Base-by-base conservation (phyloP, 2,797 vertebrate species). In the Hippoglossus hippoglossus region DNA sequence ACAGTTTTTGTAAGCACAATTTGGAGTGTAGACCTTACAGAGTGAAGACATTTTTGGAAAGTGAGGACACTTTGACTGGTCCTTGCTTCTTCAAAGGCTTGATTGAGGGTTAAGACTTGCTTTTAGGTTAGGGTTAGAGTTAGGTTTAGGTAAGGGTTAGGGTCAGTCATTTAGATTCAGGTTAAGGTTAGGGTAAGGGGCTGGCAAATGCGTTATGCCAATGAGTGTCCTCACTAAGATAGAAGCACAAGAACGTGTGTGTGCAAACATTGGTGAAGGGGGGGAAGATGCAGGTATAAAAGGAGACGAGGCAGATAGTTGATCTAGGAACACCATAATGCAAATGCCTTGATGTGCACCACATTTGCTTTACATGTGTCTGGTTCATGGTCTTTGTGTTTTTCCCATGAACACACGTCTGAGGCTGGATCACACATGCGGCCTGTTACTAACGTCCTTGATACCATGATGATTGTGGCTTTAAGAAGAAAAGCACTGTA, bases 191-290 rank as follows among this genome's bases (percentile, higher is more conserved):
- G 7, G 31, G 31, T 34, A 34, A 34, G 31, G 31, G 31, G 8
- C 31, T 34, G 31, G 31, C 9, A 34, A 34, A 34, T 9, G 31
- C 31, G 10, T 9, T 34, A 34, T 34, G 31, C 31, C 2, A 34
- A 34, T 34, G 31, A 34, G 8, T 2, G 2, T 34, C 8, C 31
- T 34, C 31, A 34, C 31, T 34, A 34, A 34, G 31, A 34, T 34
- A 34, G 31, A 10, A 34, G 31, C 9, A 34, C 90, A 4, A 55
- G 91, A 87, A 92, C 84, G 47, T 11, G 50, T 44, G 59, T 67
- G 63, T 24, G 66, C 55, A 41, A 62, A 65, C 13, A 16, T n/a
- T 22, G 19, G 64, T 13, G 44, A n/a, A 39, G 66, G 67, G 16
- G 16, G 59, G 55, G 63, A 69, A 41, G 63, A 59, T 63, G 58